A percentile compares a stretch with the other conserved stretches of the same genome.
phyloP scores from a whole-genome alignment of 2,113 vertebrate genomes.

The Sebastes schlegelii region DNA sequence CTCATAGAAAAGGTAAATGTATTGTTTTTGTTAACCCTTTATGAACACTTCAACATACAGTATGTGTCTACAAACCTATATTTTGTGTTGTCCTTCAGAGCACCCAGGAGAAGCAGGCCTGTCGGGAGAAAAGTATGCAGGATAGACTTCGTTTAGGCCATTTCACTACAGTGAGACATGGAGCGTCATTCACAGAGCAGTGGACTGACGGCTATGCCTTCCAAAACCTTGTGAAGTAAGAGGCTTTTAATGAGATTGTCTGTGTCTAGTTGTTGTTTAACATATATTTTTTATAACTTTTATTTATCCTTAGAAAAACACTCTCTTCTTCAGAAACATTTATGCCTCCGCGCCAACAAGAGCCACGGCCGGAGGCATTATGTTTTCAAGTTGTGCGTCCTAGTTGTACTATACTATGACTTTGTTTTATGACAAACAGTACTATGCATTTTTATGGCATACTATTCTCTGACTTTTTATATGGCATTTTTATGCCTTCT shows the following conservation, averaged over 20 bases:
- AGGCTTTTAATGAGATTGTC: background rate
- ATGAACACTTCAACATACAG: background rate
- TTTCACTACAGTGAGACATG: slow-evolving; percentile 98
- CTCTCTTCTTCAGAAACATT: background rate
- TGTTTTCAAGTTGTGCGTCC: no score
- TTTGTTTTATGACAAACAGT: no score
- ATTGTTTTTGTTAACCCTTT: background rate
- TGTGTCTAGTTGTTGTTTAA: background rate
- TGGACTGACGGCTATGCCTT: slow-evolving; percentile 99
- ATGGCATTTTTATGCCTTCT: no score
- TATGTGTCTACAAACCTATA: background rate
- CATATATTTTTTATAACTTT: background rate
- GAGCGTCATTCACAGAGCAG: slow-evolving; percentile 99
- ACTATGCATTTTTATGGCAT: no score
- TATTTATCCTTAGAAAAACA: background rate
- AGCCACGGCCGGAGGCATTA: no score
- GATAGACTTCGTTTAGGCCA: slow-evolving; percentile 97
- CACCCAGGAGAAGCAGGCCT: slow-evolving; percentile 97
- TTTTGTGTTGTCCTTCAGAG: slow-evolving; percentile 85
- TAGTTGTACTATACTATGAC: no score
- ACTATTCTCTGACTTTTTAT: no score
- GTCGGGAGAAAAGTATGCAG: slow-evolving; percentile 99
- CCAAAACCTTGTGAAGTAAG: slow-evolving; percentile 99
- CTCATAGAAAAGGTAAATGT: slow-evolving; percentile 96
- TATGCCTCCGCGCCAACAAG: no score